Evolutionary conservation across 64 coral and sea anemone genomes (phyloP).

Genomic region (Platygyra sinensis): DNA sequence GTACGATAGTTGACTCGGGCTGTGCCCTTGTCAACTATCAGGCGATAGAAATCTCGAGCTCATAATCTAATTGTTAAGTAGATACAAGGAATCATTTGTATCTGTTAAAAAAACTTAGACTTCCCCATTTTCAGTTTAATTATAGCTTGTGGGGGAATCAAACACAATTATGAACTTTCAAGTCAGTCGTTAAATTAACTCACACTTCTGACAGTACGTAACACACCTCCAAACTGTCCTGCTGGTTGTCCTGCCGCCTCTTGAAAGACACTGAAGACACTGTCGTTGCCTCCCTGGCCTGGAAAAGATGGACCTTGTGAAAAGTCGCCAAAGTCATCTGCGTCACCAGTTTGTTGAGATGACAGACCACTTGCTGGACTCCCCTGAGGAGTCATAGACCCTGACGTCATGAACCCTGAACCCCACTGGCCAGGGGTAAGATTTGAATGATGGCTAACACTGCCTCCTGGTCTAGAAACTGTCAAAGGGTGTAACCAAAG

Average conservation of each 20-base stretch:
- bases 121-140: too few species aligned
- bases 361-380: not conserved
- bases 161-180: too few species aligned
- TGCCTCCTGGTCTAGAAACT: conserved; percentile 38
- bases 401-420: conserved; percentile 27
- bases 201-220: too few species aligned
- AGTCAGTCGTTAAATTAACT: too few species aligned
- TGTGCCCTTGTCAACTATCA: too few species aligned
- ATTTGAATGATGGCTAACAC: not conserved
- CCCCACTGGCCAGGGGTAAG: conserved; percentile 20
- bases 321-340: conserved; percentile 35
- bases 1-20: too few species aligned
- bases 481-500: not conserved
- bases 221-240: conserved; percentile 24
- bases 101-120: too few species aligned
- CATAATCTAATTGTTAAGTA: too few species aligned
- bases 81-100: too few species aligned
- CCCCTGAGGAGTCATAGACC: not conserved
- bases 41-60: too few species aligned
- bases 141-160: too few species aligned
- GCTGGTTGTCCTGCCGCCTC: conserved; percentile 7
- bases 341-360: not conserved
- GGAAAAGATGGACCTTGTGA: conserved; percentile 23
- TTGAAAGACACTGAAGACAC: conserved; percentile 59
- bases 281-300: not conserved